Evolutionary conservation across 2,888 invertebrate species (phyloP), one percentile per base, ranked within the genome.

Genomic region (Drosophila pegasa): DNA sequence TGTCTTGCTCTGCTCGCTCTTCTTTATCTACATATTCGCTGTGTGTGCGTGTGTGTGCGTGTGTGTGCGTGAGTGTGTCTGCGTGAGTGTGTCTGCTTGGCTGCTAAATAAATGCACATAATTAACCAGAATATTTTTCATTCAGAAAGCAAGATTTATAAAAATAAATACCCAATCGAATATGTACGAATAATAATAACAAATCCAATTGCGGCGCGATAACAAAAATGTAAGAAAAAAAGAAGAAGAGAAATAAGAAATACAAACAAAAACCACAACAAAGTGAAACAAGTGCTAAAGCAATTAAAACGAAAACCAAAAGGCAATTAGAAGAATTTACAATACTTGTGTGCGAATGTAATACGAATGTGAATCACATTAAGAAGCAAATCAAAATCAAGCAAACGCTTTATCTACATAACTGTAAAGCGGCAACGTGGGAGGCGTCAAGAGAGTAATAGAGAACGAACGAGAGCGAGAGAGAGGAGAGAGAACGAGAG

Each of bases 211-310:
- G 67, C 69, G 64, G 61, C 76, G 76, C 68, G 72, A 78, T 72
- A 75, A 65, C 54, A 73, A 63, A 66, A 25, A 35, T 22, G 22
- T 35, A 35, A 50, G 16, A 22, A 20, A 35, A 41, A 50, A 70
- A 60, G 22, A 48, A 56, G 14, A 47, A 65, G 47, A 35, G 63
- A 25, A 48, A 56, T 14, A 47, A 65, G 47, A 35, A 66, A 51
- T 41, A 75, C 18, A 31, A 48, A 54, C 69, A 70, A 47, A 62
- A 68, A 62, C 60, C 60, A 62, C 56, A 61, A 58, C 43, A 71
- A 67, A 63, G 81, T 81, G 82, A 74, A 76, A 72, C 68, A 81
- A 81, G 82, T 73, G 79, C 72, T 66, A 75, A 18, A 79, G 70
- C 60, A 80, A 66, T 71, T 54, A 65, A 66, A 65, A 68, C 47